These are phyloP conservation scores for Odontophorus gujanensis DNA, from an alignment of 2,113 vertebrate genomes.

Conservation along the genomic window DNA sequence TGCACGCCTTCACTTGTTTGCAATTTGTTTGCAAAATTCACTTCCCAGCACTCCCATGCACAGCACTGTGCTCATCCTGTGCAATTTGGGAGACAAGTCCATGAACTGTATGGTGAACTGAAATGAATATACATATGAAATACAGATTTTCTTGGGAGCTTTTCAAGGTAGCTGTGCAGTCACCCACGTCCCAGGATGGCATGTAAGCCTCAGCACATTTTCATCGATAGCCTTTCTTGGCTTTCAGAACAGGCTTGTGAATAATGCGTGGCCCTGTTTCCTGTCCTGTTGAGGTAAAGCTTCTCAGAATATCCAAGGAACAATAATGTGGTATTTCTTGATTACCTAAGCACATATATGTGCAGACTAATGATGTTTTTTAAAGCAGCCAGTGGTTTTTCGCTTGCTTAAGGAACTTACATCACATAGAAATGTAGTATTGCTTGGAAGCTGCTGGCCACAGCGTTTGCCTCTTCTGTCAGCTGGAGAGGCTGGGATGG, in stretches of 20 bases:
- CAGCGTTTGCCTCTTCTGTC: neutral
- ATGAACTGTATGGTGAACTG: neutral
- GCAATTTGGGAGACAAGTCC: neutral
- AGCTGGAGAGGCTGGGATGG: neutral
- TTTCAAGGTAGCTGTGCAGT: neutral
- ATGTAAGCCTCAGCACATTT: neutral
- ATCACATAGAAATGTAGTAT: neutral
- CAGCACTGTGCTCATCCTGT: accelerated
- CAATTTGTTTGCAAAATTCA: neutral
- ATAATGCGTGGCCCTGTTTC: neutral
- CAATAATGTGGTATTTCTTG: conserved; percentile 1
- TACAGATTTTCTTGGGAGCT: neutral
- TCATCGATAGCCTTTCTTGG: neutral
- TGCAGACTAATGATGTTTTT: conserved; percentile 10
- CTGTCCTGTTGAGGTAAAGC: neutral
- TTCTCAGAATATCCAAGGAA: conserved; percentile 1
- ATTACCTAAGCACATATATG: conserved; percentile 56
- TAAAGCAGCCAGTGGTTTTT: neutral
- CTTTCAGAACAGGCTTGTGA: neutral
- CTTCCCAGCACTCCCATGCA: neutral
- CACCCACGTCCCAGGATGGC: neutral
- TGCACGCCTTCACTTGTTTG: neutral
- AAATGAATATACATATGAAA: neutral
- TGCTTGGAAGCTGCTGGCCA: conserved; percentile 30
- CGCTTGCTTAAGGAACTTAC: conserved; percentile 9